Evolutionary conservation across 1,140 invertebrate genomes (phyloP).

Genomic region (Euglossa dilemma): DNA sequence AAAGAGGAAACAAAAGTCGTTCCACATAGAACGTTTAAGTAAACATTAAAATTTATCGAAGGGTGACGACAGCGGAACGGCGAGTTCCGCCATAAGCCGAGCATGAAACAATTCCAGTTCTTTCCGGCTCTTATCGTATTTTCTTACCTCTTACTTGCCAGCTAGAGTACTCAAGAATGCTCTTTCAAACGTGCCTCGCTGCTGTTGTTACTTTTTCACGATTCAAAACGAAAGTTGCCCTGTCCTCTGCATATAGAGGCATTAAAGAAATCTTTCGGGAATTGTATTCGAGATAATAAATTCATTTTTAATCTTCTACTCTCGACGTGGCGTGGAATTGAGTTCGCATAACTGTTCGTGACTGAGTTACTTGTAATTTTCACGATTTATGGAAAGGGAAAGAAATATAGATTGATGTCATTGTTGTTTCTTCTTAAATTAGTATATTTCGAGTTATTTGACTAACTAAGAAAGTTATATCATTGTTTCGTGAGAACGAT

Average conservation of each 20-base stretch:
- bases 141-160: conserved; percentile 5
- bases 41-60: conserved; percentile 16
- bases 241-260: no score
- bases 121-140: background rate
- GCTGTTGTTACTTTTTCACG: background rate
- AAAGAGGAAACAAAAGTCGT: background rate
- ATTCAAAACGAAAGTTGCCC: background rate
- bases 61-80: background rate
- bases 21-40: background rate
- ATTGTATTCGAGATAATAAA: no score
- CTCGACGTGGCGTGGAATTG: no score
- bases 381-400: no score
- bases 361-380: no score
- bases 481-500: no score
- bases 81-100: background rate
- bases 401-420: no score
- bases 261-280: background rate
- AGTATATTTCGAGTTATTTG: no score
- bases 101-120: background rate
- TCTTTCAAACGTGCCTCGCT: background rate
- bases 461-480: no score
- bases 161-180: background rate
- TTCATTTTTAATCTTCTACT: no score
- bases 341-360: no score
- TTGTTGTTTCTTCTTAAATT: no score